phyloP scores from a whole-genome alignment of 1,140 invertebrate species.

The Achroia grisella region DNA sequence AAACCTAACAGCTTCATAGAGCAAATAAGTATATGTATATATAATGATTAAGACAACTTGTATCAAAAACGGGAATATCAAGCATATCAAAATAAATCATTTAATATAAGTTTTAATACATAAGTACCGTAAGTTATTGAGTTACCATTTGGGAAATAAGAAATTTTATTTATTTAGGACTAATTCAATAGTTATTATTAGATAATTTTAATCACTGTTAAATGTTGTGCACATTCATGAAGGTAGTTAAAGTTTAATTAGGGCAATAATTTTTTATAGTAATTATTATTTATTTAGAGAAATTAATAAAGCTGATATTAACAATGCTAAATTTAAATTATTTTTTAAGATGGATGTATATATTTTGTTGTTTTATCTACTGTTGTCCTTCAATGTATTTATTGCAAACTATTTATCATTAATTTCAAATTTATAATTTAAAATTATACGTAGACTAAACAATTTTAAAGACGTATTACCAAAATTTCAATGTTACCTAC shows the following conservation, averaged over 20 bases:
- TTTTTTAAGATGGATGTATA: too few relatives aligned
- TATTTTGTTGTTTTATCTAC: too few relatives aligned
- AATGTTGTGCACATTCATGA: slow-evolving; percentile 69
- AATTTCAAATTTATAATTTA: slow-evolving; percentile 5
- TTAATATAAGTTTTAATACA: slow-evolving; percentile 43
- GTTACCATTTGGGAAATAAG: slow-evolving; percentile 41
- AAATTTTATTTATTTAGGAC: slow-evolving; percentile 51
- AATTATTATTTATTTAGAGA: slow-evolving; percentile 31
- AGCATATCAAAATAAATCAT: slow-evolving; percentile 58
- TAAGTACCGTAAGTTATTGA: slow-evolving; percentile 36
- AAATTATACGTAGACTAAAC: slow-evolving; percentile 11
- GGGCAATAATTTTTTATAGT: slow-evolving; percentile 66
- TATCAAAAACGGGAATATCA: slow-evolving; percentile 60
- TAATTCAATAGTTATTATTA: slow-evolving; percentile 54
- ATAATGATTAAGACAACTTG: slow-evolving; percentile 26
- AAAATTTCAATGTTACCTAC: slow-evolving; percentile 47
- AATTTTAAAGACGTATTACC: slow-evolving; percentile 29
- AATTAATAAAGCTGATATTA: slow-evolving; percentile 21
- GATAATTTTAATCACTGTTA: slow-evolving; percentile 71
- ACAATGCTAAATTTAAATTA: slow-evolving; percentile 2
- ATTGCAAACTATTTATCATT: neutral
- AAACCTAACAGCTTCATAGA: too few relatives aligned
- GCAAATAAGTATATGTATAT: too few relatives aligned
- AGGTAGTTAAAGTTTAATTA: slow-evolving; percentile 49
- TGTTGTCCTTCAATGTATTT: too few relatives aligned